Percentiles rank a stretch among this genome's conserved stretches.
Conservation (phyloP, 2,888 invertebrate species). For the Drosophila vallismaia region DNA sequence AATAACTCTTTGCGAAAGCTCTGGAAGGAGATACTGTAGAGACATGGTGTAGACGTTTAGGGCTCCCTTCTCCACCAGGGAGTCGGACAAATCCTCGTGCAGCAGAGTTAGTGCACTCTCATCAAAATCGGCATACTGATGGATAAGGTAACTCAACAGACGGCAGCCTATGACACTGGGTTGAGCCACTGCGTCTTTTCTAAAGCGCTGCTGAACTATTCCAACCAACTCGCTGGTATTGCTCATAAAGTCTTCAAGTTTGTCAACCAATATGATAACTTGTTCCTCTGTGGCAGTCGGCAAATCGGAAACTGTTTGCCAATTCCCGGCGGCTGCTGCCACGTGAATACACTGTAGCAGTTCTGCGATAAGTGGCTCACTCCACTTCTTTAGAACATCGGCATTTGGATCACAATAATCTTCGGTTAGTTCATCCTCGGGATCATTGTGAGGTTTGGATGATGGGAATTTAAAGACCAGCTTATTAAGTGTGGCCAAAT, state of each 20-base stretch:
- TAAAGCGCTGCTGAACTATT: conserved; percentile 72
- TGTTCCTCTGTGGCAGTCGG: conserved; percentile 48
- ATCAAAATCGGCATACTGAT: conserved; percentile 75
- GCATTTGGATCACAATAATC: conserved; percentile 81
- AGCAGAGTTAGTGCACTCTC: conserved; percentile 78
- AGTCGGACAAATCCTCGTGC: conserved; percentile 76
- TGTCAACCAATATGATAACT: conserved; percentile 71
- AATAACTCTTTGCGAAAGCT: conserved; percentile 69
- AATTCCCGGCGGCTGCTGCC: conserved; percentile 69
- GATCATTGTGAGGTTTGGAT: conserved; percentile 33
- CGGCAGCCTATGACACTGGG: conserved; percentile 68
- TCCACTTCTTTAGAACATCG: conserved; percentile 78
- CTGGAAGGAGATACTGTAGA: conserved; percentile 78
- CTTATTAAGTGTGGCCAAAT: conserved; percentile 74
- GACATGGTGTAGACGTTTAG: conserved; percentile 72
- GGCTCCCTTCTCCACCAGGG: conserved; percentile 61
- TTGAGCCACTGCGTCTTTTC: conserved; percentile 59
- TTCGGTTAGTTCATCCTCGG: conserved; percentile 78
- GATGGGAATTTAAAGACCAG: conserved; percentile 70
- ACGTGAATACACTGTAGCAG: conserved; percentile 71
- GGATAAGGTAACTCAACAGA: conserved; percentile 66
- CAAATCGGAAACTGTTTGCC: conserved; percentile 57
- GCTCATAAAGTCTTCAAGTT: conserved; percentile 67
- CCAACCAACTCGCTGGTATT: conserved; percentile 66
- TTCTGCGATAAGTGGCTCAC: conserved; percentile 69